Percentiles rank a stretch among this genome's conserved stretches.
phyloP scores from a whole-genome alignment of 2,797 vertebrate species.

The Labroides dimidiatus region DNA sequence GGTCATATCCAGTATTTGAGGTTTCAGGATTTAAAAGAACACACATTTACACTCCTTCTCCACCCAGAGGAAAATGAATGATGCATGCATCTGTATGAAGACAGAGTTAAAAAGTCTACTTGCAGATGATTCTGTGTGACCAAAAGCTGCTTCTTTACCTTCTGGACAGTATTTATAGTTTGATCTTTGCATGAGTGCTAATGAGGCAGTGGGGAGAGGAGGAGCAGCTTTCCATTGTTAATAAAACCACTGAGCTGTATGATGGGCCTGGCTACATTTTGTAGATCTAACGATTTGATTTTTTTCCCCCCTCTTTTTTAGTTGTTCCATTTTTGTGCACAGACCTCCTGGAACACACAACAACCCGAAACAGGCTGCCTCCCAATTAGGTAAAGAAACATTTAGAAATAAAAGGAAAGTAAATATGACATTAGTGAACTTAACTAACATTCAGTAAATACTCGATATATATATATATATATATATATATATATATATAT shows the following conservation, averaged over 20 bases:
- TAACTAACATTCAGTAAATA: slow-evolving; percentile 7
- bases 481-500: too few relatives aligned
- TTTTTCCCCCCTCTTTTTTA: slow-evolving; percentile 3
- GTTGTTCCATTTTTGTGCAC: slow-evolving; percentile 35
- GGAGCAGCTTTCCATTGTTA: slow-evolving; percentile 38
- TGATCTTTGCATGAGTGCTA: slow-evolving; percentile 39
- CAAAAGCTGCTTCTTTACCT: neutral
- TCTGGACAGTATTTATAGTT: slow-evolving; percentile 35
- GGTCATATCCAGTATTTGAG: too few relatives aligned
- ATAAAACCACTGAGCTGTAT: slow-evolving; percentile 37
- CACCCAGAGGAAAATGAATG: neutral
- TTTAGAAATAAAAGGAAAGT: neutral
- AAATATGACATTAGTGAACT: slow-evolving; percentile 12
- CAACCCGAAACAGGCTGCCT: slow-evolving; percentile 39
- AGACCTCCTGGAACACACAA: slow-evolving; percentile 48
- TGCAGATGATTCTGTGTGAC: neutral
- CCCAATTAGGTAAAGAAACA: slow-evolving; percentile 55
- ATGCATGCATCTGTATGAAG: neutral
- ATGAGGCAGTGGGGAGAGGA: slow-evolving; percentile 47
- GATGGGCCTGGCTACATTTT: slow-evolving; percentile 21
- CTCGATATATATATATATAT: too few relatives aligned
- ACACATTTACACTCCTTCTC: too few relatives aligned
- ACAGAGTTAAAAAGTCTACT: neutral
- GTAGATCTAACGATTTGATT: slow-evolving; percentile 38
- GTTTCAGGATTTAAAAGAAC: too few relatives aligned